Conservation (phyloP, 2,888 invertebrate species). For the Phymatocera aterrima region DNA sequence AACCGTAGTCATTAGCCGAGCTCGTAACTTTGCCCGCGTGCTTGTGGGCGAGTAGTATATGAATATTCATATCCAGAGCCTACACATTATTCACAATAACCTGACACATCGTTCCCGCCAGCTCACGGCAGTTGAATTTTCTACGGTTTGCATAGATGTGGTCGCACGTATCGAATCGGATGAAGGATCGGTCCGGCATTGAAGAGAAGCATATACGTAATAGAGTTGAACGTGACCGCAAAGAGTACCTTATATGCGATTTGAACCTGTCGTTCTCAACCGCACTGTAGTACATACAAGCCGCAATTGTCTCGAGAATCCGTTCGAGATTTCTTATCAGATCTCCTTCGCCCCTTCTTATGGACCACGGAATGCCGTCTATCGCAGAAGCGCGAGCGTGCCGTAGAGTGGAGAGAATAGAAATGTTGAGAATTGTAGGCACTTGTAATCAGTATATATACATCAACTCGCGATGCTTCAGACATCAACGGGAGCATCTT, state of each 20-base stretch:
- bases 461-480: not conserved
- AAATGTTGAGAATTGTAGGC: not conserved
- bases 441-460: not conserved
- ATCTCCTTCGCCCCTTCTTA: not conserved
- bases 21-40: not conserved
- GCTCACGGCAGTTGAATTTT: constrained; percentile 5
- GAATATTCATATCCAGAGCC: not conserved
- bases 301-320: constrained; percentile 18
- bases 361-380: not conserved
- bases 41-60: not conserved
- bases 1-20: not conserved
- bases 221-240: not conserved
- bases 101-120: not conserved
- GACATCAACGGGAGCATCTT: not conserved
- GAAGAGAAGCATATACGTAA: not conserved
- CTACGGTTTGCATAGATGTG: constrained; percentile 25
- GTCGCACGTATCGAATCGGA: constrained; percentile 25
- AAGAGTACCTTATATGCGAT: not conserved
- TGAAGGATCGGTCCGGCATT: constrained; percentile 28
- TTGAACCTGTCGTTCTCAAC: not conserved
- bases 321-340: constrained; percentile 21
- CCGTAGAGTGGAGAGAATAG: not conserved
- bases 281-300: not conserved
- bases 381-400: not conserved
- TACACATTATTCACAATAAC: constrained; percentile 4